Evolutionary conservation across 2,888 invertebrate genomes (phyloP).

Genomic region (Stratiomys singularior): DNA sequence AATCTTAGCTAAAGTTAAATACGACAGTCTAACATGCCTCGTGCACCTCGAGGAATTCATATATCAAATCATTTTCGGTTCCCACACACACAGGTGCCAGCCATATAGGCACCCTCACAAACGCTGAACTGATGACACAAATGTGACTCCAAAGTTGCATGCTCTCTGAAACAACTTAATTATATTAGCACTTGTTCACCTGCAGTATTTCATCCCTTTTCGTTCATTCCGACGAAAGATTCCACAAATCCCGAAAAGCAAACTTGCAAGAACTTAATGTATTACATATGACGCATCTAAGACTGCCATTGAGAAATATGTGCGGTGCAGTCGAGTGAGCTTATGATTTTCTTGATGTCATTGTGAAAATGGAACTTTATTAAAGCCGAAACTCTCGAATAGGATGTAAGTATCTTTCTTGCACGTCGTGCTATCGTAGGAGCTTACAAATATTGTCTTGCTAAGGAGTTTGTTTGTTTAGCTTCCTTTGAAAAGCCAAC

Average conservation of each 20-base stretch:
- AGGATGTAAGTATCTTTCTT: neutral
- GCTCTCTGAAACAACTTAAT: neutral
- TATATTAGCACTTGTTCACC: neutral
- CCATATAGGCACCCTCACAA: too few species aligned
- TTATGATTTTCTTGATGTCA: neutral
- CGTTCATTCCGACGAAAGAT: neutral
- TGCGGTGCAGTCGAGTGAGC: neutral
- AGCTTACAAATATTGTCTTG: conserved; percentile 3
- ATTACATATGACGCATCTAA: neutral
- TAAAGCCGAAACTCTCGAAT: neutral
- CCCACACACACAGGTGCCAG: too few species aligned
- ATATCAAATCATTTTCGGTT: too few species aligned
- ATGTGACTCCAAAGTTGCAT: neutral
- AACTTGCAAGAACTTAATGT: too few species aligned
- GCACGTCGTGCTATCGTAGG: neutral
- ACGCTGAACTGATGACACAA: too few species aligned
- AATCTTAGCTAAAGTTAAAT: too few species aligned
- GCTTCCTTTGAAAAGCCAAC: neutral
- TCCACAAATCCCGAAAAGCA: neutral
- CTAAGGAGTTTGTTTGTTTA: neutral
- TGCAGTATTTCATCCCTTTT: neutral
- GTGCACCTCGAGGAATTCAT: too few species aligned
- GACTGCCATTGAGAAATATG: neutral
- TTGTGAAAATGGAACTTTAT: neutral
- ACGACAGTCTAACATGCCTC: too few species aligned